Percentiles rank a stretch among this genome's conserved stretches.
Conservation (phyloP, 2,888 invertebrate genomes). For the Acrocera orbiculus region DNA sequence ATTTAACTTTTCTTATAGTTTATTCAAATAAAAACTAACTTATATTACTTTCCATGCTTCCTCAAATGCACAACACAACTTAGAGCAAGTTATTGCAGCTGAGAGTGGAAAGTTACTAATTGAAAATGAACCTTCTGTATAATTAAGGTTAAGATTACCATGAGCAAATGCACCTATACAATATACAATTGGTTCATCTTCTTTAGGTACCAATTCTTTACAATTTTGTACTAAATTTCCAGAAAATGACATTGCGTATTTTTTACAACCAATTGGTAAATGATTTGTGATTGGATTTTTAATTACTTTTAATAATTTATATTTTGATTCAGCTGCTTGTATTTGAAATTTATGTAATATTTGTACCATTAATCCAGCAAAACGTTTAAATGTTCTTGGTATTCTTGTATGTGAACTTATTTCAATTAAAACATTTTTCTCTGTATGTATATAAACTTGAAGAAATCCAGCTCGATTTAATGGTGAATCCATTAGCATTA, state of each 20-base stretch:
- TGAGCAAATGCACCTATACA: slow-evolving; percentile 96
- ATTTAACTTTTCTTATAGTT: too few relatives aligned
- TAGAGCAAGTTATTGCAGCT: slow-evolving; percentile 89
- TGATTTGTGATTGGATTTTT: slow-evolving; percentile 92
- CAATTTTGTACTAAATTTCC: slow-evolving; percentile 52
- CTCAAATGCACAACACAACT: slow-evolving; percentile 87
- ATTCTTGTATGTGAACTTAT: slow-evolving; percentile 94
- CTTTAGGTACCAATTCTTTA: slow-evolving; percentile 57
- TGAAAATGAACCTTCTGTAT: slow-evolving; percentile 76
- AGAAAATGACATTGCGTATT: slow-evolving; percentile 78
- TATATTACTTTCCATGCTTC: slow-evolving; percentile 71
- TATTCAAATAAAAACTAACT: too few relatives aligned
- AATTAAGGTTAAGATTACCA: slow-evolving; percentile 76
- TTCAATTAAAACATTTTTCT: slow-evolving; percentile 84
- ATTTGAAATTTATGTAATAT: slow-evolving; percentile 87
- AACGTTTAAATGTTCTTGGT: slow-evolving; percentile 90
- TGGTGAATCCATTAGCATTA: slow-evolving; percentile 96
- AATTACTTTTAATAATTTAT: slow-evolving; percentile 84
- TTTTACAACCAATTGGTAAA: slow-evolving; percentile 83
- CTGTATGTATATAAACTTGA: slow-evolving; percentile 89
- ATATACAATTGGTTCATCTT: slow-evolving; percentile 70
- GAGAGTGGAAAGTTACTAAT: slow-evolving; percentile 94
- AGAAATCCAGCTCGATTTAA: slow-evolving; percentile 86
- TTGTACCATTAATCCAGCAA: slow-evolving; percentile 96
- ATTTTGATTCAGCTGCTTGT: slow-evolving; percentile 72